Percentiles rank a stretch among this genome's conserved stretches.
Evolutionary conservation across 2,797 vertebrate species (phyloP).

Genomic region (Gallinago nigripennis): DNA sequence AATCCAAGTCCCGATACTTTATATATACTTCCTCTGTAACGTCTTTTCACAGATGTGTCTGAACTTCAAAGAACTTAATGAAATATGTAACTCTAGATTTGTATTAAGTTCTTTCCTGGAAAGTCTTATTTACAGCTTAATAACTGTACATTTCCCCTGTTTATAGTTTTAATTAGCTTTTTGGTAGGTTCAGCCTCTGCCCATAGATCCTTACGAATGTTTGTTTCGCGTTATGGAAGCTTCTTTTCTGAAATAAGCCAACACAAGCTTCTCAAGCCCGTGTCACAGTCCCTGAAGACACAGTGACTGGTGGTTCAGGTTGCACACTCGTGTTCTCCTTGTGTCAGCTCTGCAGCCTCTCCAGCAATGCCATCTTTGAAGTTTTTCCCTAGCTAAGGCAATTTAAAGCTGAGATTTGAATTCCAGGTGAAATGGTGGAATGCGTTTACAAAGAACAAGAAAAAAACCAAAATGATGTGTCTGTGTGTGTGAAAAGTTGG

Average conservation of each 20-base stretch:
- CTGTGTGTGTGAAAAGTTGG: not conserved
- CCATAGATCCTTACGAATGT: not conserved
- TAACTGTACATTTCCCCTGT: not conserved
- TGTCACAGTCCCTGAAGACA: not conserved
- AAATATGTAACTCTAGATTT: too few relatives aligned
- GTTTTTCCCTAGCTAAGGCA: not conserved
- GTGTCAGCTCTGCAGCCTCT: not conserved
- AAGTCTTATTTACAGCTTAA: not conserved
- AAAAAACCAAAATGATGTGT: rapidly evolving
- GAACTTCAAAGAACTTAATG: not conserved
- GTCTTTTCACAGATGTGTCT: not conserved
- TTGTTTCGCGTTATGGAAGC: not conserved
- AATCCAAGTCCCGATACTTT: not conserved
- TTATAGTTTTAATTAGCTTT: not conserved
- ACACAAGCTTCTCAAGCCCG: not conserved
- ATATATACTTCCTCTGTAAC: not conserved
- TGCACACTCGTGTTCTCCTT: not conserved
- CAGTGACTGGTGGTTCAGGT: not conserved
- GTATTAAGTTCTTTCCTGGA: not conserved
- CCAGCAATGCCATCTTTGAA: not conserved
- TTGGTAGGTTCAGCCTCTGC: not conserved
- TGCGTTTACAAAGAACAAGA: not conserved
- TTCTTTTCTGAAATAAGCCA: not conserved
- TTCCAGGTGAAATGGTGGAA: not conserved
- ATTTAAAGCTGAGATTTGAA: not conserved